These are phyloP conservation scores for Sarcophaga bullata DNA, from an alignment of 1,140 invertebrate genomes.

Conservation along the genomic window DNA sequence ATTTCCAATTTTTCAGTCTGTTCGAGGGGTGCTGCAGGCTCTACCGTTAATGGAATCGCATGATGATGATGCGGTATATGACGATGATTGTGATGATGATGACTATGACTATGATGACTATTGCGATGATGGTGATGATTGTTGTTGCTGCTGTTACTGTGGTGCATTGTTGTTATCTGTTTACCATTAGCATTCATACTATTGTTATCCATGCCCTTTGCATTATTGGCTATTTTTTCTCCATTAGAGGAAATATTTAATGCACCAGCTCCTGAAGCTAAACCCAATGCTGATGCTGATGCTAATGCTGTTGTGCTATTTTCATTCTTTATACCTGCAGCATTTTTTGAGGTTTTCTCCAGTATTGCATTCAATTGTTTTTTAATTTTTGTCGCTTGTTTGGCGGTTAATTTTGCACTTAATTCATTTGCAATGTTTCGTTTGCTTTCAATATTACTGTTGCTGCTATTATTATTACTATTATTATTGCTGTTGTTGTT, in stretches of 20 bases:
- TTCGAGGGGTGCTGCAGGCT: slow-evolving; percentile 60
- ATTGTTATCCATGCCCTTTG: slow-evolving; percentile 28
- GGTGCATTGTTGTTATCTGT: slow-evolving; percentile 41
- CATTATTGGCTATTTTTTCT: slow-evolving; percentile 19
- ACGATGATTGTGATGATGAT: slow-evolving; percentile 43
- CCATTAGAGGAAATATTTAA: background rate
- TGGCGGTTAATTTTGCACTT: slow-evolving; percentile 52
- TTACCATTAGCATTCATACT: background rate
- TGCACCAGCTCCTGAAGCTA: background rate
- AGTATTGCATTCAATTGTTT: slow-evolving; percentile 61
- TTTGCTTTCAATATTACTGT: slow-evolving; percentile 48
- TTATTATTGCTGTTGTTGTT: slow-evolving; percentile 43
- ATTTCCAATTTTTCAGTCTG: slow-evolving; percentile 64
- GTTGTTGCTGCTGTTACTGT: slow-evolving; percentile 45
- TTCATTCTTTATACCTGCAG: slow-evolving; percentile 44
- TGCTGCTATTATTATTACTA: slow-evolving; percentile 46
- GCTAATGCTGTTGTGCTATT: slow-evolving; percentile 47
- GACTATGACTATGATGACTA: slow-evolving; percentile 17
- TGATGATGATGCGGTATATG: slow-evolving; percentile 58
- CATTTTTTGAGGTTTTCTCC: slow-evolving; percentile 55
- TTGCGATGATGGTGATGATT: slow-evolving; percentile 45
- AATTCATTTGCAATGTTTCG: slow-evolving; percentile 49
- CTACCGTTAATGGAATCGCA: slow-evolving; percentile 60
- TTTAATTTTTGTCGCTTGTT: slow-evolving; percentile 60
- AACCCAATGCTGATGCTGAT: background rate